Conservation (phyloP, 1,140 invertebrate genomes). For the Drosophila simulans region DNA sequence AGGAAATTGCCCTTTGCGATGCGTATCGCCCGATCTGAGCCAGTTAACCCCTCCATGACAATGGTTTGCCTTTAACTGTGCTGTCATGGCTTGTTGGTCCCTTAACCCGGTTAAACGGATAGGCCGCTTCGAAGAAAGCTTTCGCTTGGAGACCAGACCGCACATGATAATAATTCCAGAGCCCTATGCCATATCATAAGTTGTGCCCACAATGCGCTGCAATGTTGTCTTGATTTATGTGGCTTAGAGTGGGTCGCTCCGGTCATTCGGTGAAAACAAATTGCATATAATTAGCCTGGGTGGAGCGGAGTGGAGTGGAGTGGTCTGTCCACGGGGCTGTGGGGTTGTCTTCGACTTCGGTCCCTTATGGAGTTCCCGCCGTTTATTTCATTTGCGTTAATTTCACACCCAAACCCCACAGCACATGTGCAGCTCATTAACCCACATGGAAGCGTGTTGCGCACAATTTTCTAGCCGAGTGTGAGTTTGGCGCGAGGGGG, state of each 20-base stretch:
- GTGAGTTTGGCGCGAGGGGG: not conserved
- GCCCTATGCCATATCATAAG: conserved; percentile 37
- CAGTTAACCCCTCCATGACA: conserved; percentile 33
- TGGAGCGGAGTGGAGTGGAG: conserved; percentile 14
- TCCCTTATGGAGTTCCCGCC: conserved; percentile 29
- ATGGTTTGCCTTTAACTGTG: conserved; percentile 36
- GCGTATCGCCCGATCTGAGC: conserved; percentile 22
- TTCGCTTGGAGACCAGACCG: conserved; percentile 33
- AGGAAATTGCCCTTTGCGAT: conserved; percentile 6
- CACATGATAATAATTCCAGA: conserved; percentile 44
- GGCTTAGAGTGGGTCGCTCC: conserved; percentile 25
- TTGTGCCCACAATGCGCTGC: conserved; percentile 42
- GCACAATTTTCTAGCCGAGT: conserved; percentile 11
- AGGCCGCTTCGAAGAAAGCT: conserved; percentile 21
- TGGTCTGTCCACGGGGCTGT: conserved; percentile 5
- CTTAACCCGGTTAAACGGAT: conserved; percentile 33
- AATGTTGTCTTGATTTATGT: conserved; percentile 45
- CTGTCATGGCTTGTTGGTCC: conserved; percentile 48
- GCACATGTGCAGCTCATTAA: conserved; percentile 44
- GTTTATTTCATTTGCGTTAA: conserved; percentile 51
- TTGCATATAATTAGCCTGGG: conserved; percentile 51
- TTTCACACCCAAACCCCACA: conserved; percentile 30
- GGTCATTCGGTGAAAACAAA: conserved; percentile 51
- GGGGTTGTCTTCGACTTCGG: not conserved
- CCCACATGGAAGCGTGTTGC: conserved; percentile 33